These are phyloP conservation scores for Tadarida brasiliensis DNA, from an alignment of 2,797 vertebrate species.

Conservation along the genomic window DNA sequence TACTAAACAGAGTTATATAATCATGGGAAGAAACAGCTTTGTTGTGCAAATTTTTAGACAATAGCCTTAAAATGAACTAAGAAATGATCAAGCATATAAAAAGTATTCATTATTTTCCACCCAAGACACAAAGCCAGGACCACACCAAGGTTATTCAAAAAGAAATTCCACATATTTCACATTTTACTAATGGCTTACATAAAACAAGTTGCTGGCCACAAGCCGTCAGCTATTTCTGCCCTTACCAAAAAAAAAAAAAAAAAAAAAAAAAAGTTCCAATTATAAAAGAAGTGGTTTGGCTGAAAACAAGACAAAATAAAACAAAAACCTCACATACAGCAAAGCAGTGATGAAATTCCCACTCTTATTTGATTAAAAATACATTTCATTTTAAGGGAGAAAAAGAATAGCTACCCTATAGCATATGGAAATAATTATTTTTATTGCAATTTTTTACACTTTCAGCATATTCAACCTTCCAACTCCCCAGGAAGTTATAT, in stretches of 20 bases:
- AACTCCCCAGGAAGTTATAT: slow-evolving; percentile 33
- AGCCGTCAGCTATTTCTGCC: background rate
- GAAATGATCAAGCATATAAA: background rate
- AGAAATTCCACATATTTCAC: background rate
- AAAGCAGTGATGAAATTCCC: slow-evolving; percentile 2
- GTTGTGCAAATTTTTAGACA: background rate
- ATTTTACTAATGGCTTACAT: slow-evolving; percentile 18
- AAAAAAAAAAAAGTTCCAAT: background rate
- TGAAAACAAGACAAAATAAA: slow-evolving; percentile 52
- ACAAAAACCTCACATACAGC: slow-evolving; percentile 1
- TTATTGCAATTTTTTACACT: slow-evolving; percentile 22
- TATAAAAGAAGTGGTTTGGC: slow-evolving; percentile 17
- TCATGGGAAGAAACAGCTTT: background rate
- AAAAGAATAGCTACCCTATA: slow-evolving; percentile 16
- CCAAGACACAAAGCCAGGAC: background rate
- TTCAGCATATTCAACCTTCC: background rate
- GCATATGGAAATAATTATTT: slow-evolving; percentile 49
- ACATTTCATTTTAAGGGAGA: slow-evolving; percentile 38
- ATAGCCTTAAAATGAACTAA: slow-evolving; percentile 22
- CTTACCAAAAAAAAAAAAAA: background rate
- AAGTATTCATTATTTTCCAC: slow-evolving; percentile 50
- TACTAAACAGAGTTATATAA: background rate
- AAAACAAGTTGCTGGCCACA: slow-evolving; percentile 24
- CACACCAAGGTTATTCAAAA: background rate
- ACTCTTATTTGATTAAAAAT: slow-evolving; percentile 53